Percentiles rank a stretch among this genome's conserved stretches.
These are phyloP conservation scores for Panurus biarmicus DNA, from an alignment of 2,113 vertebrate species.

Conservation along the genomic window DNA sequence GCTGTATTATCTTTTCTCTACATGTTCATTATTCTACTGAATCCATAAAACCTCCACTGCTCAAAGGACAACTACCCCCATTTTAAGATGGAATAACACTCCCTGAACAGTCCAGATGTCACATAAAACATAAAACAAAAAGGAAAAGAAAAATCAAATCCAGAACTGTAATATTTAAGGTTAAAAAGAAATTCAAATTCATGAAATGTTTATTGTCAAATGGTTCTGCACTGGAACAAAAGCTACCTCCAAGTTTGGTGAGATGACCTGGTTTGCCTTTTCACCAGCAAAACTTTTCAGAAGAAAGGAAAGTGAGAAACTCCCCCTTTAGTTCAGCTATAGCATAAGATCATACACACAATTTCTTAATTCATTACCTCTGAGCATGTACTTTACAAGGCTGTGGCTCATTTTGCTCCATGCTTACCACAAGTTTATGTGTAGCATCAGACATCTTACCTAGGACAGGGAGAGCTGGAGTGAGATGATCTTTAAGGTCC, in stretches of 20 bases:
- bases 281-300: neutral
- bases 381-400: neutral
- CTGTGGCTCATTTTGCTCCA: neutral
- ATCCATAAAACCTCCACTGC: neutral
- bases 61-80: neutral
- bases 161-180: neutral
- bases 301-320: neutral
- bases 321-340: neutral
- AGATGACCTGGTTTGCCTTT: neutral
- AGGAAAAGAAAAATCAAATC: neutral
- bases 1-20: neutral
- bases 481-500: neutral
- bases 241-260: neutral
- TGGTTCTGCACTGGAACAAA: neutral
- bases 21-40: neutral
- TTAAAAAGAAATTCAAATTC: neutral
- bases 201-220: neutral
- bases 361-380: neutral
- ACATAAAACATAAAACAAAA: neutral
- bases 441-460: neutral
- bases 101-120: neutral
- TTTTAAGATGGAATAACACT: neutral
- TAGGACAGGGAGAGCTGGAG: neutral
- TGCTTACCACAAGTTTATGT: rapidly evolving
- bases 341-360: neutral